Conservation (phyloP, 2,797 vertebrate genomes). For the Prionace glauca region DNA sequence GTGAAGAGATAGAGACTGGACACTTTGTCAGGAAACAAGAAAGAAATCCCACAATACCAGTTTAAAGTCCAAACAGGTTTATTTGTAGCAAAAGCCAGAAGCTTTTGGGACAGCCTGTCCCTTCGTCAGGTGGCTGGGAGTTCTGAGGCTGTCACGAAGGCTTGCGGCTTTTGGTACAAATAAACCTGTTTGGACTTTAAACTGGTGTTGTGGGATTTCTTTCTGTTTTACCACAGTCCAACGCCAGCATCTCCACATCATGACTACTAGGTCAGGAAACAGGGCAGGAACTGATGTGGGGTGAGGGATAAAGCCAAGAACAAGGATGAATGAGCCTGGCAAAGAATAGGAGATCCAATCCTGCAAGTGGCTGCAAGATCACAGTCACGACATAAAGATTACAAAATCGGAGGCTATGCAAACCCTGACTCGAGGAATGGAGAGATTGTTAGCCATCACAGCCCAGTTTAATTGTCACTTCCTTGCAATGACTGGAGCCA, state of each 20-base stretch:
- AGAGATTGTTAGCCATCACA: not conserved
- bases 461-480: not conserved
- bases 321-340: not conserved
- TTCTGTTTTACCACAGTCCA: too few species aligned
- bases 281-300: not conserved
- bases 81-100: too few species aligned
- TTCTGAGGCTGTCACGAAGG: too few species aligned
- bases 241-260: too few species aligned
- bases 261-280: not conserved
- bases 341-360: not conserved
- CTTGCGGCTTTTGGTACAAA: too few species aligned
- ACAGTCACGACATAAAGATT: not conserved
- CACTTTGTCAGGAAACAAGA: not conserved
- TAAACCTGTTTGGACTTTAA: too few species aligned
- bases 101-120: too few species aligned
- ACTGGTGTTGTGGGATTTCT: too few species aligned
- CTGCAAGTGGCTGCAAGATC: not conserved
- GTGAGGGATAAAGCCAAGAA: not conserved
- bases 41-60: too few species aligned
- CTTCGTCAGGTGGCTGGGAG: too few species aligned
- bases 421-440: not conserved
- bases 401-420: not conserved
- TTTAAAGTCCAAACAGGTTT: too few species aligned
- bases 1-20: not conserved
- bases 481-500: not conserved